Base-by-base conservation (phyloP, 2,797 vertebrate genomes). In the Clarias pachynema region DNA sequence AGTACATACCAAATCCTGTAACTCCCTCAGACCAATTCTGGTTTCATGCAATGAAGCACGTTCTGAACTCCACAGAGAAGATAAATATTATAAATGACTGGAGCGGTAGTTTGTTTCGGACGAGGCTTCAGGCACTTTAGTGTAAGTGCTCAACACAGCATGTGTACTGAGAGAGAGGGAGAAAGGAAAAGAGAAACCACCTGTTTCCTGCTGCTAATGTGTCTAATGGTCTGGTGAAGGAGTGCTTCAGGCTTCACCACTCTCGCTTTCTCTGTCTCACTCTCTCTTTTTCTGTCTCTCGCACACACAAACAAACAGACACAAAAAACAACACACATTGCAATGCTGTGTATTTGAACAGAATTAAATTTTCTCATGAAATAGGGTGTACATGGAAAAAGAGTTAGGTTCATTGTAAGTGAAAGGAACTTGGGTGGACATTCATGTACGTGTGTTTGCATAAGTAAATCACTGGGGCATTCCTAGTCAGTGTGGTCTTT, bases 201-300 rank as follows among this genome's bases (percentile, higher is more conserved):
- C 92, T 93, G 92, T 92, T 94, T 94, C 93, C 93, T 92, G 83
- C 78, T 88, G 80, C 88, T 87, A 83, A 83, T 75, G 40, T 65
- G 40, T 84, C 34, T 70, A 49, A 65, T 66, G 74, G 73, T 26
- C 63, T 65, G 72, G 31, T 60, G 86, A 60, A 70, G 68, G 66
- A 56, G 65, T 40, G 62, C n/a, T 81, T 53, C 70, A 29, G 68
- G 73, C 44, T 56, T 87, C 16, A 68, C 34, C 60, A 6, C 60
- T 79, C 77, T 85, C 40, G 12, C 73, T 75, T 62, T 84, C 63
- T 82, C 75, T 66, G 29, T 15, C 26, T 9, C n/a, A 29, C 12
- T 5, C 65, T 16, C 65, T 29, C 26, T 29, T 4, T 26, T 6
- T 29, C 4, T 29, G 1, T 29, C 29, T 16, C 22, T n/a, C 31